Conservation (phyloP, 1,140 invertebrate species). For the Babylonia areolata region DNA sequence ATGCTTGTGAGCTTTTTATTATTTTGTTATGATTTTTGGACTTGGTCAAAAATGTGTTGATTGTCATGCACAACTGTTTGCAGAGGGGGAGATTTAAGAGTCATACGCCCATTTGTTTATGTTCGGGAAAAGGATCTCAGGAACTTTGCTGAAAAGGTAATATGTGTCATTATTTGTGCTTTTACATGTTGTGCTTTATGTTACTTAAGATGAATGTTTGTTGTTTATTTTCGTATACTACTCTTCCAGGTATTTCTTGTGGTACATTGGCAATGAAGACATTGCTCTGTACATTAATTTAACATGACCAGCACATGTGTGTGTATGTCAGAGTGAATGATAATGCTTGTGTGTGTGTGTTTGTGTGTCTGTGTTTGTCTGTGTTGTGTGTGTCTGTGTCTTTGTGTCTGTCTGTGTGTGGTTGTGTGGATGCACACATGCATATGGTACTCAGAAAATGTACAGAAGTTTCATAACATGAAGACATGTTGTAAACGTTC, state of each 20-base stretch:
- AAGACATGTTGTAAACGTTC: too few species aligned
- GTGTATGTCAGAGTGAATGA: background rate
- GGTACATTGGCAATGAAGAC: too few species aligned
- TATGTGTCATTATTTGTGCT: constrained; percentile 31
- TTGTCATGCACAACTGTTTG: constrained; percentile 48
- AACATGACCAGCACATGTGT: background rate
- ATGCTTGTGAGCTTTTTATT: too few species aligned
- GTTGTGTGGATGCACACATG: too few species aligned
- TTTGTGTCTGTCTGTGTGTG: background rate
- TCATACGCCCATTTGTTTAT: constrained; percentile 92
- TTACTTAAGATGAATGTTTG: background rate
- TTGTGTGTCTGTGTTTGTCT: background rate
- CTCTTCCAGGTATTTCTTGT: too few species aligned
- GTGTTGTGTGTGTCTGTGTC: background rate
- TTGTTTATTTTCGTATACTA: background rate
- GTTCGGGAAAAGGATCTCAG: constrained; percentile 86
- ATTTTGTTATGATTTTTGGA: background rate
- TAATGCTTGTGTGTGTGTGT: background rate
- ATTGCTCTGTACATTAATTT: too few species aligned
- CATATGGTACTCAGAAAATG: too few species aligned
- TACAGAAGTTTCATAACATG: too few species aligned
- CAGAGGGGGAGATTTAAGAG: constrained; percentile 87
- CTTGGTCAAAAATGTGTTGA: background rate
- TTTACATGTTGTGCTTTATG: too few species aligned
- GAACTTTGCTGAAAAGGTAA: constrained; percentile 81